Conservation (phyloP, 2,888 invertebrate species). For the Archaeoteleia sp. region DNA sequence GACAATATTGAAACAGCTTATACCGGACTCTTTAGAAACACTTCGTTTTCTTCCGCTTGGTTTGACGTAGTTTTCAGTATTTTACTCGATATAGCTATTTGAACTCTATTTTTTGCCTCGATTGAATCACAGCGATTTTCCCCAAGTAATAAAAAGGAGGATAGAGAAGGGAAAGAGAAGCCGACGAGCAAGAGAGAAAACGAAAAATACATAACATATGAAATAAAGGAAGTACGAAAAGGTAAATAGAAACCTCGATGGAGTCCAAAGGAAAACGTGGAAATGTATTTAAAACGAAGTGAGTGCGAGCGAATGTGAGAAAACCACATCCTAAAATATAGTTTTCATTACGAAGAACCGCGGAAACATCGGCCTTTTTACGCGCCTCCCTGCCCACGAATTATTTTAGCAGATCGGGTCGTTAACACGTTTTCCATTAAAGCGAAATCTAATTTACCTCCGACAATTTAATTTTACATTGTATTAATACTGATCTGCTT, state of each 20-base stretch:
- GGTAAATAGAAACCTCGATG: slow-evolving; percentile 5
- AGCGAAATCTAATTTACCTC: slow-evolving; percentile 3
- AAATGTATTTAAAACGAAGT: background rate
- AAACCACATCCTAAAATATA: slow-evolving; percentile 33
- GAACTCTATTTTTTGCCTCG: slow-evolving; percentile 11
- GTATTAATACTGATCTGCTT: slow-evolving; percentile 5
- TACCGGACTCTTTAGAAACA: background rate
- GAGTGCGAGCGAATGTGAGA: background rate
- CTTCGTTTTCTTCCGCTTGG: slow-evolving; percentile 7
- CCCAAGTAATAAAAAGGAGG: background rate
- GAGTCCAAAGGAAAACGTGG: slow-evolving; percentile 5
- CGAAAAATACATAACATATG: background rate
- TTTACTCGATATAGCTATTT: slow-evolving; percentile 20
- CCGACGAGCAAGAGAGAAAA: background rate
- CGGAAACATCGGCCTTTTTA: slow-evolving; percentile 24
- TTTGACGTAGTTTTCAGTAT: slow-evolving; percentile 11
- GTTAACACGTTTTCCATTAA: slow-evolving; percentile 26
- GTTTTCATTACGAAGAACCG: slow-evolving; percentile 40
- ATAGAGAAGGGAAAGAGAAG: background rate
- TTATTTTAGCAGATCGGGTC: slow-evolving; percentile 36
- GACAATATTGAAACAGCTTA: slow-evolving; percentile 2
- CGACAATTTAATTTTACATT: slow-evolving; percentile 23
- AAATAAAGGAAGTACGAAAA: background rate
- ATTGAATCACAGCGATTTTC: slow-evolving; percentile 12
- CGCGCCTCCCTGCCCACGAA: slow-evolving; percentile 13